Conservation (phyloP, 2,113 vertebrate species). For the Nematolebias whitei region DNA sequence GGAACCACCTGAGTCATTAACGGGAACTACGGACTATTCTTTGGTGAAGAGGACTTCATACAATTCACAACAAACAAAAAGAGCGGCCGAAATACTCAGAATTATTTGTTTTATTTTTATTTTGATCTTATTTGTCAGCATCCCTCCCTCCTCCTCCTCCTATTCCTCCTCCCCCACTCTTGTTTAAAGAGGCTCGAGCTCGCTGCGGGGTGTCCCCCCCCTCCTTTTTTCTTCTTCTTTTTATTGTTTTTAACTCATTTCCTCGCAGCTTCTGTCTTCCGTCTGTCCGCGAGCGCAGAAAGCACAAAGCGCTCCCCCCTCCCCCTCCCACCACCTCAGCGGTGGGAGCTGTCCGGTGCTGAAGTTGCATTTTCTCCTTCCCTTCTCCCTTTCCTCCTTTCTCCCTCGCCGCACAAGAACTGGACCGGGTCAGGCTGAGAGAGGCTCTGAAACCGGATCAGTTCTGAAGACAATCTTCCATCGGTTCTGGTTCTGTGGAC, state of each 20-base stretch:
- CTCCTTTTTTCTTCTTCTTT: slow-evolving; percentile 1
- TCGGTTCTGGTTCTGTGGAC: slow-evolving; percentile 5
- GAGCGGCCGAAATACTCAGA: slow-evolving; percentile 11
- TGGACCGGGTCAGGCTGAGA: slow-evolving; percentile 18
- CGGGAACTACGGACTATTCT: slow-evolving; percentile 55
- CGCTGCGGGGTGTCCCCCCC: slow-evolving; percentile 48
- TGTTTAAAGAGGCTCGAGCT: slow-evolving; percentile 41
- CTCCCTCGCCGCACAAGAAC: slow-evolving; percentile 47
- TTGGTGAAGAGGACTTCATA: slow-evolving; percentile 22
- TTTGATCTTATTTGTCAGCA: slow-evolving; percentile 30
- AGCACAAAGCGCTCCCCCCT: slow-evolving; percentile 34
- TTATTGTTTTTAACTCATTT: not conserved
- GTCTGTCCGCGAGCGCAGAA: slow-evolving; percentile 36
- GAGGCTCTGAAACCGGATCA: slow-evolving; percentile 31
- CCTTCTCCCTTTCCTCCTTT: too few species aligned
- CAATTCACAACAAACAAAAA: not conserved
- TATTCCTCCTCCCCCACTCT: slow-evolving; percentile 33
- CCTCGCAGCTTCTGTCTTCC: slow-evolving; percentile 6
- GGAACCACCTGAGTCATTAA: slow-evolving; percentile 21
- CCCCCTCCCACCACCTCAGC: not conserved
- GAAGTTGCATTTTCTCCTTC: slow-evolving; percentile 76
- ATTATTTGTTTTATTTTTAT: slow-evolving; percentile 14
- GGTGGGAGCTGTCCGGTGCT: slow-evolving; percentile 86
- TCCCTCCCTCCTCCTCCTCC: slow-evolving; percentile 42
- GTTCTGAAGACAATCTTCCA: slow-evolving; percentile 38